Percentiles rank a stretch among this genome's conserved stretches.
Evolutionary conservation across 64 coral and sea anemone genomes (phyloP).

Genomic region (Actinia equina): DNA sequence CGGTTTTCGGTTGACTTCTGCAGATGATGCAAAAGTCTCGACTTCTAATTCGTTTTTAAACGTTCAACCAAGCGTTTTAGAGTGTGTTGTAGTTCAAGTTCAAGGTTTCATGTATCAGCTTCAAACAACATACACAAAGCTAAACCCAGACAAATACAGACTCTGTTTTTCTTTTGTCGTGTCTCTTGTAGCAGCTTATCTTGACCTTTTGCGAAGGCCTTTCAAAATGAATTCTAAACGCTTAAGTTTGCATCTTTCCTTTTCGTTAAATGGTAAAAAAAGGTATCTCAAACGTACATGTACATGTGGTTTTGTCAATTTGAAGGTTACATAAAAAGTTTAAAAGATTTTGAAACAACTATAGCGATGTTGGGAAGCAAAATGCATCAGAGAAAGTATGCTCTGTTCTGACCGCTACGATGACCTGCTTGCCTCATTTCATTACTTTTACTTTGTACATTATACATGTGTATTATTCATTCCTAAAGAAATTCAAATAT

Average conservation of each 20-base stretch:
- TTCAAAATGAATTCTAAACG: not conserved
- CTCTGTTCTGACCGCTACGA: not conserved
- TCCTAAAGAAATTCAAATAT: slow-evolving; percentile 4
- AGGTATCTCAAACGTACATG: not conserved
- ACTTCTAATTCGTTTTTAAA: not conserved
- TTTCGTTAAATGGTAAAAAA: not conserved
- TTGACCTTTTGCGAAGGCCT: not conserved
- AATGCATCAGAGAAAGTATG: not conserved
- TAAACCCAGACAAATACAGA: not conserved
- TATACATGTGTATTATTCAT: not conserved
- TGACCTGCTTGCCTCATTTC: not conserved
- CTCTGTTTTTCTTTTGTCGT: not conserved
- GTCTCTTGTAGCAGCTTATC: not conserved
- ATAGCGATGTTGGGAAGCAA: not conserved
- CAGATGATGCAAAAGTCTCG: not conserved
- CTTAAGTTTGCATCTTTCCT: not conserved
- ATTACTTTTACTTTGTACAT: not conserved
- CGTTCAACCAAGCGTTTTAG: not conserved
- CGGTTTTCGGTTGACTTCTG: not conserved
- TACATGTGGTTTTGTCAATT: not conserved
- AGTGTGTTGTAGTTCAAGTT: not conserved
- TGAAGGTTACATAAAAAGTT: not conserved
- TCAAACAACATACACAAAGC: not conserved
- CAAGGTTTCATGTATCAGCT: not conserved
- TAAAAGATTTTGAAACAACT: not conserved